Conservation (phyloP, 2,888 invertebrate genomes). For the Liposcelis brunnea region DNA sequence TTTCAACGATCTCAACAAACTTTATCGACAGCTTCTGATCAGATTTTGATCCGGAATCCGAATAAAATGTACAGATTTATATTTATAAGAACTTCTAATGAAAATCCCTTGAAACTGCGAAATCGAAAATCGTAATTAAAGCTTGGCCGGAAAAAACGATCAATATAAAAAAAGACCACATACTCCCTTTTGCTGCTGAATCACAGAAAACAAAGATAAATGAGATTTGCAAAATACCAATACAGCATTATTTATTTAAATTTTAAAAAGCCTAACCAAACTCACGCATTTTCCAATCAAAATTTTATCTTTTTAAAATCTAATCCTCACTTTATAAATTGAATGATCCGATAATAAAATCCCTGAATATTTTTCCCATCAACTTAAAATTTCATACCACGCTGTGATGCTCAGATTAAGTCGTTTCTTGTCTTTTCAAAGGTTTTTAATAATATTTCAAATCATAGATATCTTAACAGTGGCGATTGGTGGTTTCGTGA, state of each 20-base stretch:
- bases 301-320: not conserved
- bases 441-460: slow-evolving; percentile 1
- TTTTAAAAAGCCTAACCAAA: not conserved
- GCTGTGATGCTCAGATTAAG: slow-evolving; percentile 2
- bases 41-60: too few species aligned
- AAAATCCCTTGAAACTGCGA: too few species aligned
- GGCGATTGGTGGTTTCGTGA: too few species aligned
- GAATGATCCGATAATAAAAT: too few species aligned
- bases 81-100: too few species aligned
- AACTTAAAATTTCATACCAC: not conserved
- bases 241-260: slow-evolving; percentile 1
- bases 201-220: not conserved
- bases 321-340: too few species aligned
- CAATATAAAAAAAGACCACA: too few species aligned
- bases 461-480: not conserved
- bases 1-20: too few species aligned
- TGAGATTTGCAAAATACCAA: slow-evolving; percentile 4
- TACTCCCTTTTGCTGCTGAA: not conserved
- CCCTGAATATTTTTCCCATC: not conserved
- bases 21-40: too few species aligned
- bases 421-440: slow-evolving; percentile 1
- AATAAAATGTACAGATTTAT: too few species aligned
- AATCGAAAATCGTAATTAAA: too few species aligned
- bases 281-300: not conserved
- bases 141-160: too few species aligned